Evolutionary conservation across 2,888 invertebrate species (phyloP), one percentile per base, ranked within the genome.

Genomic region (Lepidochrysops patricia): DNA sequence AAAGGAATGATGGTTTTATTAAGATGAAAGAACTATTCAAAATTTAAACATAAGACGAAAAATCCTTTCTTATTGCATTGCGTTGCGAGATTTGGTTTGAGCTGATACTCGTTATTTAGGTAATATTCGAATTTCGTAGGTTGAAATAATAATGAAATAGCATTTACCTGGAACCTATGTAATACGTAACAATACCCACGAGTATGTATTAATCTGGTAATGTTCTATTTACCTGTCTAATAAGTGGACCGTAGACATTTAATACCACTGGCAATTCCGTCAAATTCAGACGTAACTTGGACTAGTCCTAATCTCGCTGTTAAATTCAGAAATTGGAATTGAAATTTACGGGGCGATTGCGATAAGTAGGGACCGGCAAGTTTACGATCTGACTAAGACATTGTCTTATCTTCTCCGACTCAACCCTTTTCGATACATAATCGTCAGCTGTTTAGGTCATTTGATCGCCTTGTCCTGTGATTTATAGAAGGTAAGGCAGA

Each of bases 361-460:
- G 81, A 82, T 84, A 81, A 79, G 73, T 75, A 72, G 76, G 76
- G 74, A 75, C 74, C 73, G 66, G 70, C 64, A 61, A 68, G 72
- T 79, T 84, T 84, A 84, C 80, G 79, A 80, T 75, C 80, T 78
- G 81, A 76, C 76, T 79, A 83, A 81, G 84, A 82, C 80, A 77
- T 74, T 78, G 82, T 79, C 79, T 85, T 87, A 87, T 86, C 86
- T 84, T 72, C 72, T 67, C 69, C 76, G 77, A 79, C 81, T 81
- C 76, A 80, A 86, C 85, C 86, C 86, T 87, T 84, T 83, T 85
- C 85, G 82, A 77, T 76, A 75, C 56, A 49, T 29, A 57, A 49
- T 27, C n/a, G 23, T 32, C 32, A 50, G 15, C 19, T 9, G 6
- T 19, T 48, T 35, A 9, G 43, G 19, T 43, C 43, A 12, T 43